Base-by-base conservation (phyloP, 2,888 invertebrate genomes). In the Acleris holmiana region DNA sequence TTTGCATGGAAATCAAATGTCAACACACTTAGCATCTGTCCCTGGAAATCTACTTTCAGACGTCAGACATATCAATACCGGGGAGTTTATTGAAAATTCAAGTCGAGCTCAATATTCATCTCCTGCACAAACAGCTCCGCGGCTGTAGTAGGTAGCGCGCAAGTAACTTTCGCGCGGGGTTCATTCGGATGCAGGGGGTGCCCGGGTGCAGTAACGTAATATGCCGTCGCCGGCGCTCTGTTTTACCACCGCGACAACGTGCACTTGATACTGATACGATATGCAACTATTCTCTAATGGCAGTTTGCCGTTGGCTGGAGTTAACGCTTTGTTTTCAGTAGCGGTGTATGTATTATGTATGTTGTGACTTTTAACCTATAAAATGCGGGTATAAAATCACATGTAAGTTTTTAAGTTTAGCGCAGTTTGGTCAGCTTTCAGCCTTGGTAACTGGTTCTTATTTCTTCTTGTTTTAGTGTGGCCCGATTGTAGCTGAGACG, bases 241-340 rank as follows among this genome's bases (percentile, higher is more conserved):
- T 76, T 75, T 73, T 72, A 72, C 75, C 75, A 66, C 68, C 68
- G 75, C 74, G 73, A 74, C 58, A 69, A 67, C 72, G 68, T 70
- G 69, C 70, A 23, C 67, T 67, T 68, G 68, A 71, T 72, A 67
- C 73, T 71, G 73, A 76, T 76, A 73, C 73, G 71, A 71, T 68
- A 70, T 73, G 69, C 68, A 64, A 70, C 72, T 72, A 69, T 68
- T 73, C 69, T 72, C 58, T 54, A 59, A 64, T 64, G 64, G 48
- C 55, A 48, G 57, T 51, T 53, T 48, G 48, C 57, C 58, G 47
- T 29, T 51, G 46, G 46, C 35, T 44, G 23, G 10, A 41, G 17
- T 44, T 23, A 13, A 55, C 17, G 44, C 23, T 44, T 53, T 53
- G 53, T 40, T 21, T 40, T 18, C 35, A 44, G 44, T 17, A n/a